Percentiles rank a stretch among this genome's conserved stretches.
Evolutionary conservation across 2,113 vertebrate genomes (phyloP).

Genomic region (Spea multiplicata): DNA sequence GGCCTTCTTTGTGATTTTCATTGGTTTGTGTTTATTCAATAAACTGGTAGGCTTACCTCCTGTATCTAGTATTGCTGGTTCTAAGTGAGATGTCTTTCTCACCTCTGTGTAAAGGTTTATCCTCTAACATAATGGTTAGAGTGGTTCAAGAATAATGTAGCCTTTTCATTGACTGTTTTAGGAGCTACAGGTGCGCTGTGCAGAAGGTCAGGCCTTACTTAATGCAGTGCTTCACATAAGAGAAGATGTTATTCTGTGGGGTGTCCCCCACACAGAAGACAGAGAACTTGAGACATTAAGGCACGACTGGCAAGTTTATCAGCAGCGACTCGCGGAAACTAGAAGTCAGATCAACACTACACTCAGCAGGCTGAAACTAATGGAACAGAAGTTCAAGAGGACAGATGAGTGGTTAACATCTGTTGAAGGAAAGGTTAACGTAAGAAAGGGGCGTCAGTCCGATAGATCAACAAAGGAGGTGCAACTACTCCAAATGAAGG

Average conservation of each 20-base stretch:
- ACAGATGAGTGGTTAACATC: slow-evolving; percentile 81
- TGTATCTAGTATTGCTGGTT: too few relatives aligned
- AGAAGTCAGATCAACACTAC: slow-evolving; percentile 72
- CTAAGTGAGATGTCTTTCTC: too few relatives aligned
- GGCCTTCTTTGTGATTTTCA: too few relatives aligned
- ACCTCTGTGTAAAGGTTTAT: too few relatives aligned
- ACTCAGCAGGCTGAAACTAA: slow-evolving; percentile 74
- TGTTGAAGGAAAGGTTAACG: slow-evolving; percentile 71
- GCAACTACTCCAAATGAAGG: slow-evolving; percentile 87
- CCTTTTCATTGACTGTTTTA: slow-evolving; percentile 39
- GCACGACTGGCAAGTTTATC: slow-evolving; percentile 87
- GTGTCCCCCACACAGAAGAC: slow-evolving; percentile 86
- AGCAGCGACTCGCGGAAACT: slow-evolving; percentile 78
- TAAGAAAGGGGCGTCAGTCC: slow-evolving; percentile 73
- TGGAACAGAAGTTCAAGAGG: slow-evolving; percentile 80
- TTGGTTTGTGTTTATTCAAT: too few relatives aligned
- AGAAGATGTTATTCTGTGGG: slow-evolving; percentile 83
- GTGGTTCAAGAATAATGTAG: too few relatives aligned
- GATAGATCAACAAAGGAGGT: slow-evolving; percentile 75
- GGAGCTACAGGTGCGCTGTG: slow-evolving; percentile 80
- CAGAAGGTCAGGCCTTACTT: slow-evolving; percentile 82
- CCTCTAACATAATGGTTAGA: too few relatives aligned
- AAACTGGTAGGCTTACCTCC: too few relatives aligned
- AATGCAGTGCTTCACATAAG: slow-evolving; percentile 76
- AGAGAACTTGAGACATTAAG: slow-evolving; percentile 79